Base-by-base conservation (phyloP, 2,888 invertebrate genomes). In the Xanthorhoe designata region DNA sequence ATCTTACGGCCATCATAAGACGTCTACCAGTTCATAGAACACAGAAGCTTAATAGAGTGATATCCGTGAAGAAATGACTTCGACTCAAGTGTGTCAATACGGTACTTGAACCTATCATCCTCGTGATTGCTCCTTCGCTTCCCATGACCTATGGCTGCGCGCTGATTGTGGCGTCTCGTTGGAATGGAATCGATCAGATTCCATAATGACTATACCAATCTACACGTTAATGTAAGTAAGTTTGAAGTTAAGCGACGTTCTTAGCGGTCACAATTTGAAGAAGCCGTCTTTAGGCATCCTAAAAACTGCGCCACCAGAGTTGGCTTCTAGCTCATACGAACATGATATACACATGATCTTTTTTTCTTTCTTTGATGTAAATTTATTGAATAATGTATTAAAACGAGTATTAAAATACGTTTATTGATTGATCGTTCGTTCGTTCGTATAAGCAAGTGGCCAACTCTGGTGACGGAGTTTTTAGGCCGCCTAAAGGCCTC, bases 71-170 rank as follows among this genome's bases (percentile, higher is more conserved):
- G 64, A 64, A 64, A 64, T 55, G 55, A 51, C 50, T 64, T 17
- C 13, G 58, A 47, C 63, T 62, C 53, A 69, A 71, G 67, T 71
- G 61, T 71, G 71, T 69, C 69, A 71, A 65, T 67, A 62, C 69
- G 63, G 66, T 61, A 66, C 66, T 66, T 35, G 63, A 63, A 53
- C 47, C 56, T 63, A 67, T 60, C 67, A 63, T 63, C 55, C 59
- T 62, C 50, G 5, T 56, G 55, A 67, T 63, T 56, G 32, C 64
- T 63, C 64, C 64, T 42, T 52, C 10, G 58, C 53, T 68, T 64
- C 68, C 61, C 68, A 64, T 64, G 68, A 68, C 68, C 68, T 61
- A 64, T 64, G 68, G 53, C 55, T 55, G 51, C 57, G 45, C 38
- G 49, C 38, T 57, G 66, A 63, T 60, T 63, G 60, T 62, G 56